phyloP scores from a whole-genome alignment of 2,113 vertebrate genomes.

The Euleptes europaea region DNA sequence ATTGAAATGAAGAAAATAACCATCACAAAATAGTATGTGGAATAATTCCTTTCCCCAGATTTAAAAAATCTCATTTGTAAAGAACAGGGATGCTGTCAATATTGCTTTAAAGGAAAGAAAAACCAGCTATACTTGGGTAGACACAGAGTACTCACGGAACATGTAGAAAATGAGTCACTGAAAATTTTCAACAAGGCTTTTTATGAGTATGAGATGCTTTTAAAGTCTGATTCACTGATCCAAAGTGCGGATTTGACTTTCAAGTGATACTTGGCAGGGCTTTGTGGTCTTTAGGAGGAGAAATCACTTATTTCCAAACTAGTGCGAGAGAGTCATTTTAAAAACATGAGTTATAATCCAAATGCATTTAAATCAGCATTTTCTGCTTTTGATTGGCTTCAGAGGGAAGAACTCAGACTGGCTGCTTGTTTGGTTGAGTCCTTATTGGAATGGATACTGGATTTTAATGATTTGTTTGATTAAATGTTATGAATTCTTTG shows the following conservation, averaged over 20 bases:
- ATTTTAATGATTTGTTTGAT: no score
- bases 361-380: not conserved
- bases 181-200: not conserved
- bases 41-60: not conserved
- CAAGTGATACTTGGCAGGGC: not conserved
- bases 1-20: not conserved
- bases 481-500: no score
- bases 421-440: no score
- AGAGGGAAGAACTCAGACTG: not conserved
- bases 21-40: not conserved
- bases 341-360: constrained; percentile 9
- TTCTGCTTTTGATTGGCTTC: not conserved
- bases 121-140: not conserved
- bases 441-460: no score
- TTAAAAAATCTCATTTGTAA: not conserved
- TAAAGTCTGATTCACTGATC: not conserved
- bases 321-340: constrained; percentile 4
- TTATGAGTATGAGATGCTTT: constrained; percentile 20
- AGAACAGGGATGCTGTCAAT: not conserved
- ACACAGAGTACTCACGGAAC: not conserved
- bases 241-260: not conserved
- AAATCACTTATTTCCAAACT: constrained; percentile 16
- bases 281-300: not conserved
- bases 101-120: not conserved
- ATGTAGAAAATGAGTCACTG: not conserved